Conservation (phyloP, 2,888 invertebrate genomes). For the Andrena hattorfiana region DNA sequence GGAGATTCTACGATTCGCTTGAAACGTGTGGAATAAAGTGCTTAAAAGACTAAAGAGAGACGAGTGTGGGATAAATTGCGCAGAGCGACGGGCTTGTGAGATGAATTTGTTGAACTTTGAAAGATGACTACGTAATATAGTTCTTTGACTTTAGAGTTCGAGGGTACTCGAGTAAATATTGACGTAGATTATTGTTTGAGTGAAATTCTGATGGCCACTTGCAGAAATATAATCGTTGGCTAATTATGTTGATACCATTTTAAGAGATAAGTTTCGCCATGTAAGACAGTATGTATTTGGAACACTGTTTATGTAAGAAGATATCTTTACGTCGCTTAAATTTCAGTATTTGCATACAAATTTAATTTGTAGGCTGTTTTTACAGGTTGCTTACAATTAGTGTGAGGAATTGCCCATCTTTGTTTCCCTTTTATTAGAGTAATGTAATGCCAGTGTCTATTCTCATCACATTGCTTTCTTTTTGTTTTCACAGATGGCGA, state of each 20-base stretch:
- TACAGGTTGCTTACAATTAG: too few relatives aligned
- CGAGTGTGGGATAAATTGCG: not conserved
- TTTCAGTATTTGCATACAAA: too few relatives aligned
- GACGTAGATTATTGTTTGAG: not conserved
- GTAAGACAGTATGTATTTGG: too few relatives aligned
- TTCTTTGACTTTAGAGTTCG: not conserved
- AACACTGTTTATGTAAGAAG: too few relatives aligned
- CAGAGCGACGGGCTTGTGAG: not conserved
- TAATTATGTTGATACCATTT: too few relatives aligned
- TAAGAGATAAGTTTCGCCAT: too few relatives aligned
- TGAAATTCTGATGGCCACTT: too few relatives aligned
- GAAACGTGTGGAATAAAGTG: not conserved
- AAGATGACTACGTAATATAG: not conserved
- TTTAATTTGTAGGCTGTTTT: too few relatives aligned
- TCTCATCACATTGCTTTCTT: slow-evolving; percentile 44
- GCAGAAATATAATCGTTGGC: too few relatives aligned
- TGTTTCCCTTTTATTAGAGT: too few relatives aligned
- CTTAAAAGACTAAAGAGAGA: not conserved
- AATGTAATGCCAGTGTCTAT: not conserved
- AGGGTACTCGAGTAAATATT: not conserved
- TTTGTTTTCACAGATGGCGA: slow-evolving; percentile 92
- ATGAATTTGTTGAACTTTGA: not conserved
- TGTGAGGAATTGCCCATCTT: too few relatives aligned
- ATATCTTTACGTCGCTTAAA: too few relatives aligned
- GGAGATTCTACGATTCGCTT: not conserved